Percentiles rank a stretch among this genome's conserved stretches.
phyloP scores from a whole-genome alignment of 2,888 invertebrate species.

The Zygothrica quintamaculata region DNA sequence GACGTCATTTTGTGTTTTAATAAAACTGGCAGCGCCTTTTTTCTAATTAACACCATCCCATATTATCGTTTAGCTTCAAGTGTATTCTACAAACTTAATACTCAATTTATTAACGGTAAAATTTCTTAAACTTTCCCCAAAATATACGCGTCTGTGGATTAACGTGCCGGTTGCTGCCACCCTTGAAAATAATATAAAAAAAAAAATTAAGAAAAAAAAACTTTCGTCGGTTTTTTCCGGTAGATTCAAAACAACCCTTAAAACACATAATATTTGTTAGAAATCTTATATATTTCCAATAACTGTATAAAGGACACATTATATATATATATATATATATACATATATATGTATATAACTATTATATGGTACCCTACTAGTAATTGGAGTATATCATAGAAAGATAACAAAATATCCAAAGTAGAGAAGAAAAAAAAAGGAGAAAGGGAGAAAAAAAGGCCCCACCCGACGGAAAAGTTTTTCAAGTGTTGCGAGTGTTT shows the following conservation, averaged over 20 bases:
- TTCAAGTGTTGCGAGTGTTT: conserved; percentile 65
- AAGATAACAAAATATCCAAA: background rate
- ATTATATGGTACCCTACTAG: no score
- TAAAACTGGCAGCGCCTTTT: conserved; percentile 1
- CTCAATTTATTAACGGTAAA: background rate
- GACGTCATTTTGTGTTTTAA: conserved; percentile 47
- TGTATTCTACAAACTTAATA: no score
- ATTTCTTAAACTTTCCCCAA: conserved; percentile 4
- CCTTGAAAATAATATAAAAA: conserved; percentile 69
- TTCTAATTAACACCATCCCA: background rate
- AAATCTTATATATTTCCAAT: conserved; percentile 43
- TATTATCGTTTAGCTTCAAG: no score
- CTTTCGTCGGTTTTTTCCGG: conserved; percentile 51
- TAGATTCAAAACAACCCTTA: conserved; percentile 56
- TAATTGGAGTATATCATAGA: background rate
- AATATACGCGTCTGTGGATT: background rate
- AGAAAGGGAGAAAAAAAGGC: conserved; percentile 36
- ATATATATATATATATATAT: no score
- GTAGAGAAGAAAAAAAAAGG: conserved; percentile 21
- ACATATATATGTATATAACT: no score
- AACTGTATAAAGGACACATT: conserved; percentile 25
- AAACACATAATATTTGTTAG: conserved; percentile 18
- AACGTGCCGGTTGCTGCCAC: conserved; percentile 56
- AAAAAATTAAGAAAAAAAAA: no score
- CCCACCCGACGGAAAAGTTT: conserved; percentile 71